Percentiles rank a stretch among this genome's conserved stretches.
These are phyloP conservation scores for Eudorcas thomsonii DNA, from an alignment of 2,113 vertebrate species.

Conservation along the genomic window DNA sequence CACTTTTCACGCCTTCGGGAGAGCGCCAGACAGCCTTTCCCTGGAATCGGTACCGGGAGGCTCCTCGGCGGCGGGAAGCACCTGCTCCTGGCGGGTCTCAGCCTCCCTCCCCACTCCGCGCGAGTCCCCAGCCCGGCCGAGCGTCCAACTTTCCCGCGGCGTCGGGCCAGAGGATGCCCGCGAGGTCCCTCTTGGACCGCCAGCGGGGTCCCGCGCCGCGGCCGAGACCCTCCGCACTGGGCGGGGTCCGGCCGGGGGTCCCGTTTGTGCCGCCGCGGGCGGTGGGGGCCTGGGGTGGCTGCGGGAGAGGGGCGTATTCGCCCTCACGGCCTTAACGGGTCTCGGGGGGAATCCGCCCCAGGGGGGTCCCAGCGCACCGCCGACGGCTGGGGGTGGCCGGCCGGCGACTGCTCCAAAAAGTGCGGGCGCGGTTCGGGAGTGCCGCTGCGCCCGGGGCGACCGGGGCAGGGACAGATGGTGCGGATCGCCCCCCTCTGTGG, in stretches of 20 bases:
- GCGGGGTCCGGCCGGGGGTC: neutral
- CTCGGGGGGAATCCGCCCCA: neutral
- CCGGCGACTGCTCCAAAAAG: neutral
- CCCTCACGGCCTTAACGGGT: neutral
- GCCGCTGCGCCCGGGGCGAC: neutral
- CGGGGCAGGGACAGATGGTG: constrained; percentile 69
- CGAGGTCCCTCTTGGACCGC: neutral
- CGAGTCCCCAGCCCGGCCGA: neutral
- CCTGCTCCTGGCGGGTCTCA: constrained; percentile 53
- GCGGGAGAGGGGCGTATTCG: neutral
- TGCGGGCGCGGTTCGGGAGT: constrained; percentile 24
- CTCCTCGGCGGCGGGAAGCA: constrained; percentile 27
- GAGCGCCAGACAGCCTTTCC: neutral
- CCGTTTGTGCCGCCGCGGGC: too few relatives aligned
- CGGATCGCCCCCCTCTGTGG: constrained; percentile 53
- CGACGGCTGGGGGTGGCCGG: neutral
- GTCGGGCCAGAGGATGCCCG: neutral
- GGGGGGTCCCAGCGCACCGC: neutral
- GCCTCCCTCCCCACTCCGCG: neutral
- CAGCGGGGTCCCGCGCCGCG: neutral
- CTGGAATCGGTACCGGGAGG: neutral
- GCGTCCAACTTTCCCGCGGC: constrained; percentile 23
- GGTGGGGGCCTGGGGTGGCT: neutral
- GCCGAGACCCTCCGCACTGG: neutral
- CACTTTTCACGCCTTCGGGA: constrained; percentile 38